These are phyloP conservation scores for Alcedo atthis DNA, from an alignment of 2,797 vertebrate species.

Conservation along the genomic window DNA sequence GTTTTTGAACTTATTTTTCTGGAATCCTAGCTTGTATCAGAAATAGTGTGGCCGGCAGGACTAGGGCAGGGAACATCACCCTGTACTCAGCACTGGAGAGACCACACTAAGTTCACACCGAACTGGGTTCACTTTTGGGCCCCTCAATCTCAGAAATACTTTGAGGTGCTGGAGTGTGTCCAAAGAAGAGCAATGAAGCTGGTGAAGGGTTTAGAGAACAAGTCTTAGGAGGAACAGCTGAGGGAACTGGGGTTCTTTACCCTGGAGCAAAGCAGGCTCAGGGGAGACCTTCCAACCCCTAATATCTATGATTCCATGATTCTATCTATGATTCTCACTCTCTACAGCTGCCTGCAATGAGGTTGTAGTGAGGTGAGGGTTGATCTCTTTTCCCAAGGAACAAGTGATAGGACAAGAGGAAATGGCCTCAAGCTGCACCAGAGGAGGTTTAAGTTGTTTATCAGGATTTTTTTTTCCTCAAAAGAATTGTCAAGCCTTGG, in stretches of 20 bases:
- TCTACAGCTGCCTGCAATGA: not conserved
- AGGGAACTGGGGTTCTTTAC: not conserved
- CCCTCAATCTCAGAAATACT: not conserved
- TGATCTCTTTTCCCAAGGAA: not conserved
- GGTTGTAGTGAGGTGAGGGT: too few relatives aligned
- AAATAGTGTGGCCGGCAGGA: not conserved
- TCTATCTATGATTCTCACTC: too few relatives aligned
- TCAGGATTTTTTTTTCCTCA: not conserved
- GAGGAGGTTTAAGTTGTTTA: not conserved
- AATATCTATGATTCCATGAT: too few relatives aligned
- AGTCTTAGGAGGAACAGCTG: not conserved
- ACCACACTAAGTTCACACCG: not conserved
- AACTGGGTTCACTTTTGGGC: not conserved
- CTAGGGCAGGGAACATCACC: not conserved
- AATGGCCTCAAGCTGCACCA: not conserved
- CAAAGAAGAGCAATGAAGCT: not conserved
- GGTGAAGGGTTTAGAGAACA: not conserved
- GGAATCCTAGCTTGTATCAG: not conserved
- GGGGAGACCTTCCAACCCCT: too few relatives aligned
- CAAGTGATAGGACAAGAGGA: not conserved
- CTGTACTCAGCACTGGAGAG: not conserved
- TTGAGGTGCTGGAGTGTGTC: not conserved
- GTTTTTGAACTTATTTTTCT: not conserved
- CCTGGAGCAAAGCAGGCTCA: not conserved
- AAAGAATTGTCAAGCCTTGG: not conserved